These are phyloP conservation scores for Rhinoptilus africanus DNA, from an alignment of 2,113 vertebrate species.

Conservation along the genomic window DNA sequence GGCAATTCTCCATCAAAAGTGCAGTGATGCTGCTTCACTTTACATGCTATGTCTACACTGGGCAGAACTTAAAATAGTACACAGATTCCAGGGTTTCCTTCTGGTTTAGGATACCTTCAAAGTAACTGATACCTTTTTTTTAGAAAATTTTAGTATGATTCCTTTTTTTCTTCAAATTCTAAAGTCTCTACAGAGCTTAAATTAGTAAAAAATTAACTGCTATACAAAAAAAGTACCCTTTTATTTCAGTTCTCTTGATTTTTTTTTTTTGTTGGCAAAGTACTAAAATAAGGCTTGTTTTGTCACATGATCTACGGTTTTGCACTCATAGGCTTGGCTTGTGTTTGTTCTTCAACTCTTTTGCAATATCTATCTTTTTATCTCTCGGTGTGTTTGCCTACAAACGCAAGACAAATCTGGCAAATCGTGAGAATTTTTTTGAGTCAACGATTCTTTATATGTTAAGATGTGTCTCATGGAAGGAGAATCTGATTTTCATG, in stretches of 20 bases:
- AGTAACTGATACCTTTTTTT: background rate
- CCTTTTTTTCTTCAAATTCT: background rate
- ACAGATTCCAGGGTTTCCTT: background rate
- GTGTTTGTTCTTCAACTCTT: background rate
- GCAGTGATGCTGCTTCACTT: background rate
- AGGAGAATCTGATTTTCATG: background rate
- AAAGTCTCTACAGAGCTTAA: background rate
- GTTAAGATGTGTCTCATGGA: background rate
- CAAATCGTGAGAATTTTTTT: background rate
- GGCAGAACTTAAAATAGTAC: background rate
- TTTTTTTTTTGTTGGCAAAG: background rate
- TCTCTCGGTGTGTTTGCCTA: background rate
- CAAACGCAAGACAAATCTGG: background rate
- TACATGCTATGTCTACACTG: background rate
- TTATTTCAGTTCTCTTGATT: rapidly evolving
- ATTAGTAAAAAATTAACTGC: background rate
- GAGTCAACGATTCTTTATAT: background rate
- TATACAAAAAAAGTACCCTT: background rate
- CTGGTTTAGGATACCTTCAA: background rate
- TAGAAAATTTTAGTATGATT: background rate
- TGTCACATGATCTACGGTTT: background rate
- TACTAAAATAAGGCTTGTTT: background rate
- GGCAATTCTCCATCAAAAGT: background rate
- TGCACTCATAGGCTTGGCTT: background rate
- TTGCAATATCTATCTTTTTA: background rate